Percentiles rank a stretch among this genome's conserved stretches.
Conservation (phyloP, 2,797 vertebrate genomes). For the Esox masquinongy region DNA sequence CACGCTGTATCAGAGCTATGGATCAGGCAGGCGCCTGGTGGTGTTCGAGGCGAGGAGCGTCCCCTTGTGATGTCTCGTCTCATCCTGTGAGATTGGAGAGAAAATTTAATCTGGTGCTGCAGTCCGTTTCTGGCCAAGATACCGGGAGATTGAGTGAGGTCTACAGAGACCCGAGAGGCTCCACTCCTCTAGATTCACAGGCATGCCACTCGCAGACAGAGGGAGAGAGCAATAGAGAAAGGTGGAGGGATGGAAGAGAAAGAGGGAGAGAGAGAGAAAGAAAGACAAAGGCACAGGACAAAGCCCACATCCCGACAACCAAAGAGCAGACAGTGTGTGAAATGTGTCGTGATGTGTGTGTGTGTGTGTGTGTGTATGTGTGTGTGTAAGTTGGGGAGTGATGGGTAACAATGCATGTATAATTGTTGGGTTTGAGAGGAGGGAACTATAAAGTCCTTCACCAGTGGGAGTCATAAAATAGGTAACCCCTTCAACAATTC, state of each 20-base stretch:
- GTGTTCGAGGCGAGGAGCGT: constrained; percentile 33
- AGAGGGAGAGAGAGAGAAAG: background rate
- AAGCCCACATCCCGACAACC: constrained; percentile 44
- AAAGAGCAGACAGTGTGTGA: background rate
- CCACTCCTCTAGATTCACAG: constrained; percentile 41
- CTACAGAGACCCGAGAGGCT: constrained; percentile 53
- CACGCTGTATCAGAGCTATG: constrained; percentile 49
- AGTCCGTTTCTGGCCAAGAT: constrained; percentile 61
- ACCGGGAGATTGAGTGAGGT: constrained; percentile 64
- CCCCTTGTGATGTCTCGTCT: constrained; percentile 51
- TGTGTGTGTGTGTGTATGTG: constrained; percentile 3
- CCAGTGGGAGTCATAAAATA: background rate
- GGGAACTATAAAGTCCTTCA: background rate
- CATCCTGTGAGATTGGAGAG: constrained; percentile 66
- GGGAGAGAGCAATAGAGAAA: constrained; percentile 36
- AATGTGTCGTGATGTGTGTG: background rate
- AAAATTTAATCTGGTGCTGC: constrained; percentile 69
- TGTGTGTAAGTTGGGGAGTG: background rate
- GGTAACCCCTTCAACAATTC: background rate
- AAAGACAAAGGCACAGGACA: constrained; percentile 45
- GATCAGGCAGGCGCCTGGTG: constrained; percentile 42
- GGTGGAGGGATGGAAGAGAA: background rate
- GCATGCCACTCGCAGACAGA: constrained; percentile 31
- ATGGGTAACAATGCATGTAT: background rate
- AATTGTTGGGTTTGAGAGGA: background rate